These are phyloP conservation scores for Zelleria hepariella DNA, from an alignment of 2,888 invertebrate genomes.

Conservation along the genomic window DNA sequence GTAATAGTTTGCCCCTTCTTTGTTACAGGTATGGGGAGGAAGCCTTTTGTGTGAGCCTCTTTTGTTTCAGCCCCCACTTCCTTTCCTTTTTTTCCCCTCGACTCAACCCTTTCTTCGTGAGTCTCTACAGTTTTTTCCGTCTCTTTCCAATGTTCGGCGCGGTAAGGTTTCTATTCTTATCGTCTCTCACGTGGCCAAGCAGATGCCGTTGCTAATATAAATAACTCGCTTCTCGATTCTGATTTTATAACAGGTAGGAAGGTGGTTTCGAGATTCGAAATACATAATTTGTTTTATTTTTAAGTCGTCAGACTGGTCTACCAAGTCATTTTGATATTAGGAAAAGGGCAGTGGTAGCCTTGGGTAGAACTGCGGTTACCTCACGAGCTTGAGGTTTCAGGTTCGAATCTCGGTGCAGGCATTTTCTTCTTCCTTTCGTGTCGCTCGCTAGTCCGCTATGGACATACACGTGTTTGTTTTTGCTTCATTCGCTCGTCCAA, in stretches of 20 bases:
- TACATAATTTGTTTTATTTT: background rate
- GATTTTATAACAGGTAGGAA: background rate
- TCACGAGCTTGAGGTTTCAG: background rate
- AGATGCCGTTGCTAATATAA: slow-evolving; percentile 14
- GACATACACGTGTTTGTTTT: background rate
- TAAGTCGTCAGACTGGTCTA: no score
- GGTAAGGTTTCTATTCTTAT: slow-evolving; percentile 14
- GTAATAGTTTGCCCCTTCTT: slow-evolving; percentile 34
- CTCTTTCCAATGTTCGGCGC: slow-evolving; percentile 13
- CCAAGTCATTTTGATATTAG: no score
- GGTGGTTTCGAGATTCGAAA: background rate
- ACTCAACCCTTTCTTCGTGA: slow-evolving; percentile 16
- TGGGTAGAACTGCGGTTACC: background rate
- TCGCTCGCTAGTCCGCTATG: no score
- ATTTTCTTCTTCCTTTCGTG: no score
- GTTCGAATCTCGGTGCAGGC: no score
- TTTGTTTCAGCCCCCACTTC: slow-evolving; percentile 13
- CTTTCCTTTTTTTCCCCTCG: slow-evolving; percentile 11
- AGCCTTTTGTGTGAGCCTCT: slow-evolving; percentile 25
- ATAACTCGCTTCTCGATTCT: background rate
- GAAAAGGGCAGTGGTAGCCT: no score
- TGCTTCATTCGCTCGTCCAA: background rate
- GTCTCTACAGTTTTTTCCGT: slow-evolving; percentile 19
- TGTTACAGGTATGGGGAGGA: slow-evolving; percentile 56
- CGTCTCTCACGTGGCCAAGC: slow-evolving; percentile 16